These are phyloP conservation scores for Epinotia ramella DNA, from an alignment of 2,888 invertebrate genomes.

Conservation along the genomic window DNA sequence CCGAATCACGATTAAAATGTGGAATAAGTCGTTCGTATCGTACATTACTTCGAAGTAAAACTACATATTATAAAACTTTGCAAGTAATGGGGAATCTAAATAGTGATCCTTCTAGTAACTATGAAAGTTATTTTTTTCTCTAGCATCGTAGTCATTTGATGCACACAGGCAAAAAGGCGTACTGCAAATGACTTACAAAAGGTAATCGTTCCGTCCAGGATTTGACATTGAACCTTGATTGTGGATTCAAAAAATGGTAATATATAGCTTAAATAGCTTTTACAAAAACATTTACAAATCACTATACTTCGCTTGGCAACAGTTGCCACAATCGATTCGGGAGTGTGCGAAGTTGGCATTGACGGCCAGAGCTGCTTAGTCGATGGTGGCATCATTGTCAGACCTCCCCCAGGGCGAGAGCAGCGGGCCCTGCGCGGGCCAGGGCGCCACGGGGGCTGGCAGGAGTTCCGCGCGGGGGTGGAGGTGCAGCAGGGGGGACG, in stretches of 20 bases:
- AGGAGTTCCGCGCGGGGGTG: constrained; percentile 75
- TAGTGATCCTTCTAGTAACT: background rate
- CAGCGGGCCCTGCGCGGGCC: constrained; percentile 75
- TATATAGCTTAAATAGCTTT: too few relatives aligned
- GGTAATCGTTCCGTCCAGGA: too few relatives aligned
- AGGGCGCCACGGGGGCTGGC: constrained; percentile 73
- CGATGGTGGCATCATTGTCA: constrained; percentile 74
- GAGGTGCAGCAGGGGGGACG: constrained; percentile 73
- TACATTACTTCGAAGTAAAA: background rate
- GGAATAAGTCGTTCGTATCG: background rate
- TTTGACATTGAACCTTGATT: too few relatives aligned
- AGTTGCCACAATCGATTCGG: too few relatives aligned
- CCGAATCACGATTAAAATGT: background rate
- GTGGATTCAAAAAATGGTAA: too few relatives aligned
- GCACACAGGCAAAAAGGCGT: background rate
- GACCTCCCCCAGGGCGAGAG: constrained; percentile 79
- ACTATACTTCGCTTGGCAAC: too few relatives aligned
- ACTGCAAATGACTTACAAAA: background rate
- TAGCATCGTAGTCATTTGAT: background rate
- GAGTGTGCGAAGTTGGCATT: too few relatives aligned
- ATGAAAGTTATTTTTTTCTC: background rate
- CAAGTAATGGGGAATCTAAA: background rate
- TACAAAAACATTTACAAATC: too few relatives aligned
- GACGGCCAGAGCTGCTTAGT: constrained; percentile 54
- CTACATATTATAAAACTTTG: background rate